Evolutionary conservation across 2,113 vertebrate genomes (phyloP).

Genomic region (Fukomys damarensis): DNA sequence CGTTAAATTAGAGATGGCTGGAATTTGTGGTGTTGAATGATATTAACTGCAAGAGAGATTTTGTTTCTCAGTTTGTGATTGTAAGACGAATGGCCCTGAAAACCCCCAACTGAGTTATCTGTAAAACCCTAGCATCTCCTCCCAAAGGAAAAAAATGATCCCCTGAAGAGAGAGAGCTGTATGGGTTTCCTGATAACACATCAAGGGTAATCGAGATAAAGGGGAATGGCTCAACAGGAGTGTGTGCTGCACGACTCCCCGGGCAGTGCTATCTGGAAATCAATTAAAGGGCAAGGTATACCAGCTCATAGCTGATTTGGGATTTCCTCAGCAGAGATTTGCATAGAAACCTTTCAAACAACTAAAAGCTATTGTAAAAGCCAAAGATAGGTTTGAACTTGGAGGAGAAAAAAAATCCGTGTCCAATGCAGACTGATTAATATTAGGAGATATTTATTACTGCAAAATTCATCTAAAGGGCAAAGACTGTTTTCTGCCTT

Average conservation of each 20-base stretch:
- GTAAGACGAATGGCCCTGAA: slow-evolving; percentile 49
- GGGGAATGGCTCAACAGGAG: slow-evolving; percentile 72
- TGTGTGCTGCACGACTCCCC: slow-evolving; percentile 75
- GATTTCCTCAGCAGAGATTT: slow-evolving; percentile 76
- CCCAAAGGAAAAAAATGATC: slow-evolving; percentile 78
- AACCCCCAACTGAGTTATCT: slow-evolving; percentile 72
- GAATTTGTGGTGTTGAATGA: slow-evolving; percentile 59
- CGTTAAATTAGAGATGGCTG: slow-evolving; percentile 72
- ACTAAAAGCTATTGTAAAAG: slow-evolving; percentile 50
- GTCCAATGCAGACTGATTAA: neutral
- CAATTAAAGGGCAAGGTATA: slow-evolving; percentile 82
- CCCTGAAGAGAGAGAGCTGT: slow-evolving; percentile 75
- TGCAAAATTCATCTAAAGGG: neutral
- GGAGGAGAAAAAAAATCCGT: slow-evolving; percentile 52
- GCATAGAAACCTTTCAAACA: slow-evolving; percentile 69
- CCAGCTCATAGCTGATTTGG: slow-evolving; percentile 60
- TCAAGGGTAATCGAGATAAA: slow-evolving; percentile 81
- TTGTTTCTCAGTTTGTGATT: slow-evolving; percentile 62
- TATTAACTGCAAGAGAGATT: slow-evolving; percentile 59
- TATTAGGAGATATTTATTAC: neutral
- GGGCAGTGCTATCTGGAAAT: slow-evolving; percentile 76
- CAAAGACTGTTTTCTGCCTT: neutral
- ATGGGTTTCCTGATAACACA: slow-evolving; percentile 80
- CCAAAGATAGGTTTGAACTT: neutral
- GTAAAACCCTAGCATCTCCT: slow-evolving; percentile 78